phyloP scores from a whole-genome alignment of 2,113 vertebrate genomes.

The Ceyx melanurus region DNA sequence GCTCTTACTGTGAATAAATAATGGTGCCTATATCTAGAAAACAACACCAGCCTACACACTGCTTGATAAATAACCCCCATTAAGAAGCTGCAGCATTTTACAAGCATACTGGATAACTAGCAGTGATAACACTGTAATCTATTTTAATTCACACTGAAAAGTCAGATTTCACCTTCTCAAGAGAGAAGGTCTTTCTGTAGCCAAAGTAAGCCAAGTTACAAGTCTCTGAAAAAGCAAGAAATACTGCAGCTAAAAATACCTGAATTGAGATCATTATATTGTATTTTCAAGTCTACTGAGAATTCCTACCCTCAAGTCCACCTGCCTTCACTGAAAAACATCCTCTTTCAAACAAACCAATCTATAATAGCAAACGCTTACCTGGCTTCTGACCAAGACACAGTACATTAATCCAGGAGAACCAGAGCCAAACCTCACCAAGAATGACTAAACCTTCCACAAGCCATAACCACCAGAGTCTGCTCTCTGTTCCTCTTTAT shows the following conservation, averaged over 20 bases:
- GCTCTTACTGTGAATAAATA: not conserved
- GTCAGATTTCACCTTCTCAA: not conserved
- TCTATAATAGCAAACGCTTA: fast-evolving
- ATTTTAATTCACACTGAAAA: not conserved
- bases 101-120: not conserved
- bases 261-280: not conserved
- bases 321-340: fast-evolving
- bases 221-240: not conserved
- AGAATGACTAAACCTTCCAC: not conserved
- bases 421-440: fast-evolving
- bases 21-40: not conserved
- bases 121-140: not conserved
- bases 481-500: fast-evolving
- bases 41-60: not conserved
- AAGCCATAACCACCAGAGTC: fast-evolving
- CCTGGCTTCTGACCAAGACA: not conserved
- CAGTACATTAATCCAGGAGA: fast-evolving
- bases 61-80: not conserved
- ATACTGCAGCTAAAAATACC: not conserved
- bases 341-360: not conserved
- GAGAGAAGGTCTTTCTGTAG: not conserved
- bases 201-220: not conserved
- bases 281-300: fast-evolving
- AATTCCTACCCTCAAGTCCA: not conserved
- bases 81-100: not conserved